Percentiles rank a stretch among this genome's conserved stretches.
Evolutionary conservation across 2,797 vertebrate genomes (phyloP).

Genomic region (Allobates femoralis): DNA sequence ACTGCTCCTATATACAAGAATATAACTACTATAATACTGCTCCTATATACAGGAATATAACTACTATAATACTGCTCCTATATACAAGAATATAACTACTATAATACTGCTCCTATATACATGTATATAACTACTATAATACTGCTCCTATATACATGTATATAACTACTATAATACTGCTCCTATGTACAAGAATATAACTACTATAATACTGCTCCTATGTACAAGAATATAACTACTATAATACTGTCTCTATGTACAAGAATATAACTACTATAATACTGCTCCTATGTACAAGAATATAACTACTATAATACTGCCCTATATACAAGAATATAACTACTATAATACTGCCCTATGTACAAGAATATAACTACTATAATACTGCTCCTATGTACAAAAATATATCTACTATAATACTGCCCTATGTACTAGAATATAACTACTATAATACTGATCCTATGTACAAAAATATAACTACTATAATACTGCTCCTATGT

Average conservation of each 20-base stretch:
- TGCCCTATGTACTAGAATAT: conserved; percentile 1
- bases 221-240: conserved; percentile 14
- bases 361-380: conserved; percentile 5
- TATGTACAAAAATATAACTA: conserved; percentile 18
- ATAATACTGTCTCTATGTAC: neutral
- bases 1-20: neutral
- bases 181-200: conserved; percentile 2
- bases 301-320: conserved; percentile 14
- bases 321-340: conserved; percentile 4
- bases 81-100: conserved; percentile 4
- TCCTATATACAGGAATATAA: neutral
- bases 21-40: conserved; percentile 8
- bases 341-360: neutral
- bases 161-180: conserved; percentile 20
- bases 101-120: neutral
- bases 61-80: conserved; percentile 7
- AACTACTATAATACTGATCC: conserved; percentile 1
- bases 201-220: conserved; percentile 11
- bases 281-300: too few species aligned
- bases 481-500: conserved; percentile 6
- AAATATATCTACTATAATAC: neutral
- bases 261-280: neutral
- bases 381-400: conserved; percentile 5
- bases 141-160: conserved; percentile 1
- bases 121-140: conserved; percentile 6